Conservation (phyloP, 2,888 invertebrate genomes). For the Notodonta dromedarius region DNA sequence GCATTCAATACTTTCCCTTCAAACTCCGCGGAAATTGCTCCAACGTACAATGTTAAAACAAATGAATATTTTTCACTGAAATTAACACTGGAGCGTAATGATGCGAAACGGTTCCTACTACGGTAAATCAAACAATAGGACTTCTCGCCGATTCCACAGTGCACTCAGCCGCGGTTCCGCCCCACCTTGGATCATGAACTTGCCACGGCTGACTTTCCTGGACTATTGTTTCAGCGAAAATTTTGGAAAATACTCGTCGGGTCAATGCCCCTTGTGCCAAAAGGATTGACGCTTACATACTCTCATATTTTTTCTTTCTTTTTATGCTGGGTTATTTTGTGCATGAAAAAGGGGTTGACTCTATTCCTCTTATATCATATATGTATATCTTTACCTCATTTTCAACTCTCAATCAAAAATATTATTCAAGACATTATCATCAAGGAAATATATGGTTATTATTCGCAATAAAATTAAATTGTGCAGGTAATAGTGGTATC, state of each 20-base stretch:
- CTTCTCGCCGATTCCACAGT: constrained; percentile 16
- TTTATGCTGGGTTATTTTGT: too few relatives aligned
- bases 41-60: not conserved
- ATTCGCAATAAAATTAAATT: too few relatives aligned
- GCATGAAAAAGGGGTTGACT: too few relatives aligned
- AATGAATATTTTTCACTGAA: constrained; percentile 3
- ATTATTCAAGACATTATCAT: too few relatives aligned
- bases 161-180: constrained; percentile 29
- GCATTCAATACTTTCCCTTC: not conserved
- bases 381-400: too few relatives aligned
- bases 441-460: too few relatives aligned
- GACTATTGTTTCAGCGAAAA: constrained; percentile 34
- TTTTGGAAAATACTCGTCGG: constrained; percentile 10
- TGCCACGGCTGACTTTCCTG: constrained; percentile 37
- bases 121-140: constrained; percentile 22
- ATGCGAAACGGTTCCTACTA: constrained; percentile 10
- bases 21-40: not conserved
- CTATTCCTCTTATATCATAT: too few relatives aligned
- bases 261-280: not conserved
- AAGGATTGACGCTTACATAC: too few relatives aligned
- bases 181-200: constrained; percentile 43
- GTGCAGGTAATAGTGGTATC: too few relatives aligned
- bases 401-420: too few relatives aligned
- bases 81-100: constrained; percentile 7
- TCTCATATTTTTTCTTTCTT: too few relatives aligned